Conservation (phyloP, 2,888 invertebrate species). For the Dendrolimus houi region DNA sequence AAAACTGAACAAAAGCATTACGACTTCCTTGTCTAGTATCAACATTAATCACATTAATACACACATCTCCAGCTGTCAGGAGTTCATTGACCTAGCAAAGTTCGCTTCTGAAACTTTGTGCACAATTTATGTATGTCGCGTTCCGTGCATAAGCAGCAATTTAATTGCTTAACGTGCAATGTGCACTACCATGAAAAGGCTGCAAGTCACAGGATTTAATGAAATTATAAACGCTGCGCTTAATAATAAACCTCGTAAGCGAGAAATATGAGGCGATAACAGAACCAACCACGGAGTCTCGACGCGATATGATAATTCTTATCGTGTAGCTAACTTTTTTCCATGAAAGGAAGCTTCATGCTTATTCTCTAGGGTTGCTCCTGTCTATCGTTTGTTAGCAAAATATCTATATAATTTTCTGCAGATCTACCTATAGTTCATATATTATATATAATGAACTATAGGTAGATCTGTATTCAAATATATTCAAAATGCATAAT, state of each 20-base stretch:
- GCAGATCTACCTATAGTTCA: no score
- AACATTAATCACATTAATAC: neutral
- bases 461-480: no score
- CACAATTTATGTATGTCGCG: neutral
- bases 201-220: neutral
- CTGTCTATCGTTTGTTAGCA: neutral
- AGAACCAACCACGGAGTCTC: slow-evolving; percentile 24
- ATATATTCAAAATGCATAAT: no score
- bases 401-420: no score
- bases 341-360: slow-evolving; percentile 28
- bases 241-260: slow-evolving; percentile 6
- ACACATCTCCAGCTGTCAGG: neutral
- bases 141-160: neutral
- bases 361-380: slow-evolving; percentile 4
- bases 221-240: neutral
- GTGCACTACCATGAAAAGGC: neutral
- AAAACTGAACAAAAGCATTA: no score
- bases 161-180: neutral
- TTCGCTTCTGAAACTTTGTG: neutral
- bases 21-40: no score
- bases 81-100: slow-evolving; percentile 1
- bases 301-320: slow-evolving; percentile 45
- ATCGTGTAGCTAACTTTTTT: slow-evolving; percentile 53
- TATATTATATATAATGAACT: no score
- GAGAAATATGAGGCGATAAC: slow-evolving; percentile 18